Evolutionary conservation across 2,888 invertebrate genomes (phyloP), one percentile per base, ranked within the genome.

Genomic region (Spialia ferax): DNA sequence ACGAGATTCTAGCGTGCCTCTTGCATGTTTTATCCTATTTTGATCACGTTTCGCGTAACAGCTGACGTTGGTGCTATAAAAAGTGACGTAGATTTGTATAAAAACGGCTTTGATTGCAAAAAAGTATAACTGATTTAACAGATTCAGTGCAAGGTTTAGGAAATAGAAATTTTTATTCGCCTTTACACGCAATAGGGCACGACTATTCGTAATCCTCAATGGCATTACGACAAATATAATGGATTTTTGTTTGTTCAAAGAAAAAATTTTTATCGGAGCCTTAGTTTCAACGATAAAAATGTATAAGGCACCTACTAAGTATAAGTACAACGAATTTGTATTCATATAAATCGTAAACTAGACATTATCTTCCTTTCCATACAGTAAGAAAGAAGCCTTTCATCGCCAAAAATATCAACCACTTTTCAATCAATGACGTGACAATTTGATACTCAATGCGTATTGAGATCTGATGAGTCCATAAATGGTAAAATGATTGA

Each of bases 41-140:
- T 42, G 59, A 65, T 65, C 59, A 65, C 65, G 59, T 65, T 65
- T 65, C 26, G 52, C 65, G 20, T 32, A 45, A 29, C 50, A 52
- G 35, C 32, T 57, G 57, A 48, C 56, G n/a, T n/a, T n/a, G 22
- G 50, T 22, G 45, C 22, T 11, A 45, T 18, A 45, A 29, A 55
- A 45, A 26, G 20, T 57, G 50, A 65, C 48, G 48, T 59, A 35
- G 50, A 18, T 35, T 23, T 13, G 7, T 11, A 22, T 23, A 22
- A 52, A 50, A 20, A 29, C 48, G 1, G 13, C 11, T 13, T 6
- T 6, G 22, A 0, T 50, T 60, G 48, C 48, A 60, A 48, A 60
- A 54, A 45, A 2, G 26, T 54, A 15, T 26, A 26, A 54, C 23
- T 52, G 15, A 54, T 29, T 23, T 52, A 23, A 23, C 50, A 6